Evolutionary conservation across 2,797 vertebrate genomes (phyloP).

Genomic region (Falco biarmicus): DNA sequence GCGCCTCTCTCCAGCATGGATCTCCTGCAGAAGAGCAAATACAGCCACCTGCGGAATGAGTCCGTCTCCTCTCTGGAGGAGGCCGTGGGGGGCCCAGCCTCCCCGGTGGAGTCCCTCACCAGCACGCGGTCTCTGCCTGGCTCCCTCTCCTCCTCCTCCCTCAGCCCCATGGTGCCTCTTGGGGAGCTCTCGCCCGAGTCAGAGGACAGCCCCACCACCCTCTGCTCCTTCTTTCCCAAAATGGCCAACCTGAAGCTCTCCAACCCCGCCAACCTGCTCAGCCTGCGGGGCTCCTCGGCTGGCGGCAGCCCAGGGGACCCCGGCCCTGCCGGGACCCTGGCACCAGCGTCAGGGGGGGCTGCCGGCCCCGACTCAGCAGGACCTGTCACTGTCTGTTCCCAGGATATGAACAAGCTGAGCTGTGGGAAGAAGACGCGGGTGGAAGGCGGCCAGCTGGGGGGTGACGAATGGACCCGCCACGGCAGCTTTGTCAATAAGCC

Average conservation of each 20-base stretch:
- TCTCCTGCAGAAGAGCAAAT: slow-evolving; percentile 92
- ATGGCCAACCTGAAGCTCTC: slow-evolving; percentile 92
- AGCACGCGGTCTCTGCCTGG: slow-evolving; percentile 55
- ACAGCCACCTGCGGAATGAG: slow-evolving; percentile 93
- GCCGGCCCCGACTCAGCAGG: slow-evolving; percentile 26
- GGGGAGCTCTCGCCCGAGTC: slow-evolving; percentile 52
- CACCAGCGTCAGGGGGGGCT: background rate
- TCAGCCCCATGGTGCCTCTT: slow-evolving; percentile 83
- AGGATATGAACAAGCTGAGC: slow-evolving; percentile 99
- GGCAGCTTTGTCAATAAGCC: slow-evolving; percentile 99
- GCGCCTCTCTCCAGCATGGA: slow-evolving; percentile 80
- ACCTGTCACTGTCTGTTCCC: slow-evolving; percentile 84
- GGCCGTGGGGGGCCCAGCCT: slow-evolving; percentile 70
- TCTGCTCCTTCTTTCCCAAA: slow-evolving; percentile 96
- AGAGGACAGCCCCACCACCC: slow-evolving; percentile 92
- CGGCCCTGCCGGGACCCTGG: background rate
- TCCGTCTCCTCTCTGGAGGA: slow-evolving; percentile 90
- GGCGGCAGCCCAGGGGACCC: background rate
- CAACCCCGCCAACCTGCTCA: slow-evolving; percentile 83
- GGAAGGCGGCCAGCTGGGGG: slow-evolving; percentile 96
- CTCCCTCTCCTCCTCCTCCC: slow-evolving; percentile 80
- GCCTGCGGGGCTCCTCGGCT: slow-evolving; percentile 58
- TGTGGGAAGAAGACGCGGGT: slow-evolving; percentile 94
- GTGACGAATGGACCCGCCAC: slow-evolving; percentile 97
- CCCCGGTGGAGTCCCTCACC: slow-evolving; percentile 63